These are phyloP conservation scores for Naso thynnoides DNA, from an alignment of 2,797 vertebrate species.

Conservation along the genomic window DNA sequence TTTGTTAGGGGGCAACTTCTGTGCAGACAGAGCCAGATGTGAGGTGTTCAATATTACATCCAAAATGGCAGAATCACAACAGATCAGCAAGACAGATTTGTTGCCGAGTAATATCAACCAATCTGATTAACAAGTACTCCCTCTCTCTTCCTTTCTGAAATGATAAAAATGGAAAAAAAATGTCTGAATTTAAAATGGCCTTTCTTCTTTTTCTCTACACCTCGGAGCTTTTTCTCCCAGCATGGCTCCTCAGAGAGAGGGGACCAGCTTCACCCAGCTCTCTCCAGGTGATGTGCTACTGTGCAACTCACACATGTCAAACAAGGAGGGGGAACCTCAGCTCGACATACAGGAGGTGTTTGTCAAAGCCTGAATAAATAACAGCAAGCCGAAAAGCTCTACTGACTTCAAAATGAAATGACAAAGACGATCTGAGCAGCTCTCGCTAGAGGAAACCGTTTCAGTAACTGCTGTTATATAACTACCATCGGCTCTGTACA, in stretches of 20 bases:
- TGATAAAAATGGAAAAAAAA: conserved; percentile 15
- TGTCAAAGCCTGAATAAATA: conserved; percentile 70
- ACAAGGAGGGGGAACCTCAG: too few relatives aligned
- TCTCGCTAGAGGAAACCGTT: conserved; percentile 11
- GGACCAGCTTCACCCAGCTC: conserved; percentile 19
- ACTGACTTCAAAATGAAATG: conserved; percentile 20
- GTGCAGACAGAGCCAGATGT: conserved; percentile 6
- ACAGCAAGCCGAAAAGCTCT: conserved; percentile 19
- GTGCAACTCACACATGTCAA: conserved; percentile 44
- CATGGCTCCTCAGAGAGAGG: conserved; percentile 30
- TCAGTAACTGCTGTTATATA: conserved; percentile 31
- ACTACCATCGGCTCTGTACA: conserved; percentile 30
- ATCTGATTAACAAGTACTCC: conserved; percentile 17
- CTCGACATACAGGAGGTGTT: too few relatives aligned
- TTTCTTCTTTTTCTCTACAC: not conserved
- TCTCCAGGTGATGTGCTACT: conserved; percentile 38
- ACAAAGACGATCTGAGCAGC: conserved; percentile 18
- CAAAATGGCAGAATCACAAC: conserved; percentile 17
- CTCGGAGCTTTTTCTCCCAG: conserved; percentile 17
- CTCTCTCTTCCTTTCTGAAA: conserved; percentile 16
- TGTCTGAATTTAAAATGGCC: conserved; percentile 22
- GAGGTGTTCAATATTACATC: conserved; percentile 21
- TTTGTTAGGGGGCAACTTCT: conserved; percentile 11
- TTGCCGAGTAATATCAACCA: conserved; percentile 13
- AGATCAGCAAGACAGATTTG: conserved; percentile 7